These are phyloP conservation scores for Acutogordius australiensis DNA, from an alignment of 2,888 invertebrate genomes.

Conservation along the genomic window DNA sequence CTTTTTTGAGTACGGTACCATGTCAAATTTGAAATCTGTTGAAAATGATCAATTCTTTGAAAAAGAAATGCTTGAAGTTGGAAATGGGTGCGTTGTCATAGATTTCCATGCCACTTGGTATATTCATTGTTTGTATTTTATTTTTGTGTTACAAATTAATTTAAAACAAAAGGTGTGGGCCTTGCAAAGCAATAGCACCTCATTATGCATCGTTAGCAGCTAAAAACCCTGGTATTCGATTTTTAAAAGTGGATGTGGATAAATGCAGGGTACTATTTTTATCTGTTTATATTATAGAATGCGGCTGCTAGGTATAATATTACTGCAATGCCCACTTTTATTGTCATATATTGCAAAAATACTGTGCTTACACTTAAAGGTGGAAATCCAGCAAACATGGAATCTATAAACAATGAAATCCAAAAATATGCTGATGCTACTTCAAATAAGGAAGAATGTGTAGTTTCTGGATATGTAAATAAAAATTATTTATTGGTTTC, in stretches of 20 bases:
- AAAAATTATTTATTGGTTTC: constrained; percentile 15
- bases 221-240: neutral
- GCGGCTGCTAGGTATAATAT: constrained; percentile 22
- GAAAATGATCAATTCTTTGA: constrained; percentile 31
- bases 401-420: neutral
- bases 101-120: constrained; percentile 82
- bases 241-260: constrained; percentile 6
- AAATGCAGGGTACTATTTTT: neutral
- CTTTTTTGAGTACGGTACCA: no score
- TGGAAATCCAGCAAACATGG: neutral
- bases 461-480: constrained; percentile 4
- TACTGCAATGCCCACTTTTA: constrained; percentile 9
- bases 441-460: neutral
- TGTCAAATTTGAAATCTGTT: neutral
- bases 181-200: constrained; percentile 7
- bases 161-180: neutral
- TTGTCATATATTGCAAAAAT: neutral
- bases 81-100: constrained; percentile 58
- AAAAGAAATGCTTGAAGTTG: constrained; percentile 48
- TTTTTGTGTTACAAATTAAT: neutral
- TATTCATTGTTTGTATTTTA: neutral
- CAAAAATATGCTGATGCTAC: neutral
- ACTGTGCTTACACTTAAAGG: neutral
- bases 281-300: constrained; percentile 10
- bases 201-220: neutral